phyloP scores from a whole-genome alignment of 1,140 invertebrate species.

The Lepidotrigona ventralis region DNA sequence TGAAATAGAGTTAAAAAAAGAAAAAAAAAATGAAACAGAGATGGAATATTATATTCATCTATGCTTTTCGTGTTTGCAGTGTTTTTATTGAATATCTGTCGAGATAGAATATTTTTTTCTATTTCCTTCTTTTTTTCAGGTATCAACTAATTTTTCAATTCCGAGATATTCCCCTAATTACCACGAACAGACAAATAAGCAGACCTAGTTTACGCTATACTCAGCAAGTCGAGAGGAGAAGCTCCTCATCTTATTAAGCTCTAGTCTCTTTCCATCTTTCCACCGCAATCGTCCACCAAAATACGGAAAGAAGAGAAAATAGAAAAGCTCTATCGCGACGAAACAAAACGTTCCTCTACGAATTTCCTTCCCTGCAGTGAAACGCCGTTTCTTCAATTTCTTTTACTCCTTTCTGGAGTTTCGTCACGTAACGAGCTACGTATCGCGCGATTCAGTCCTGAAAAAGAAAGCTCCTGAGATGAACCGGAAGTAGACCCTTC shows the following conservation, averaged over 20 bases:
- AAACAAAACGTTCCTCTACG: neutral
- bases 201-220: conserved; percentile 24
- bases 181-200: neutral
- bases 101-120: neutral
- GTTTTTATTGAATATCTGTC: neutral
- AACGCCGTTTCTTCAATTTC: neutral
- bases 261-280: conserved; percentile 1
- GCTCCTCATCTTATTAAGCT: conserved; percentile 24
- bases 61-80: too few species aligned
- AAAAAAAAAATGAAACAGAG: neutral
- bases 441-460: too few species aligned
- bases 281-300: neutral
- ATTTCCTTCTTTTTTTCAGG: neutral
- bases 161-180: neutral
- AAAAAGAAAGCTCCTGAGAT: too few species aligned
- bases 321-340: neutral
- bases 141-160: neutral
- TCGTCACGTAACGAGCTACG: too few species aligned
- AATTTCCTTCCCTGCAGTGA: neutral
- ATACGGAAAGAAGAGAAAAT: neutral
- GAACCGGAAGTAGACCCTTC: neutral
- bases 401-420: neutral
- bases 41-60: neutral
- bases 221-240: conserved; percentile 2
- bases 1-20: neutral